A percentile compares a stretch with the other conserved stretches of the same genome.
Conservation (phyloP, 2,113 vertebrate species). For the Bambusicola thoracicus region DNA sequence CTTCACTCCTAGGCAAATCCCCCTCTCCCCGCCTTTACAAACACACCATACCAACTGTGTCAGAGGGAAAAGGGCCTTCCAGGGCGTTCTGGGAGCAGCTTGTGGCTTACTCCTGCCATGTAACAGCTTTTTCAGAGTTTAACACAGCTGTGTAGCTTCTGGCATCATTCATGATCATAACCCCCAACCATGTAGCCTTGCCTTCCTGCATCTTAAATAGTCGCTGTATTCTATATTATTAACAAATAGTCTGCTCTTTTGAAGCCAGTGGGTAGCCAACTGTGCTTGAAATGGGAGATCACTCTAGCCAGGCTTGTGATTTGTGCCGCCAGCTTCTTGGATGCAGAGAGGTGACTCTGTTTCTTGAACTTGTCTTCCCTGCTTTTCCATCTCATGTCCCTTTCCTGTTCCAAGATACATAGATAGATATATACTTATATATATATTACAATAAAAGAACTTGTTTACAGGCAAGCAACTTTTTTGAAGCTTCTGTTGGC, state of each 20-base stretch:
- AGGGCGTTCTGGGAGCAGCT: slow-evolving; percentile 11
- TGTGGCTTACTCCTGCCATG: slow-evolving; percentile 12
- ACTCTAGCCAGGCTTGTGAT: slow-evolving; percentile 38
- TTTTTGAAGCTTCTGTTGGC: slow-evolving; percentile 24
- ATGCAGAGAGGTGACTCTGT: slow-evolving; percentile 30
- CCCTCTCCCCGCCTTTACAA: not conserved
- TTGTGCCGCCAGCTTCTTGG: slow-evolving; percentile 52
- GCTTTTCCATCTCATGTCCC: slow-evolving; percentile 23
- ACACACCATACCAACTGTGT: not conserved
- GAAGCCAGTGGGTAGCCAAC: slow-evolving; percentile 42
- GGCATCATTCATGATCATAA: not conserved
- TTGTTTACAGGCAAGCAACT: slow-evolving; percentile 33
- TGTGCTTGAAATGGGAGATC: slow-evolving; percentile 37
- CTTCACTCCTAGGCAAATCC: slow-evolving; percentile 15
- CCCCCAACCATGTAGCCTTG: slow-evolving; percentile 31
- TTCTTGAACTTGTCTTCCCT: slow-evolving; percentile 53
- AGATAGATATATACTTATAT: slow-evolving; percentile 25
- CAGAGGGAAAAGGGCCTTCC: slow-evolving; percentile 46
- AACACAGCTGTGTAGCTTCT: slow-evolving; percentile 37
- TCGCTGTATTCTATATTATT: slow-evolving; percentile 45
- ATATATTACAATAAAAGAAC: slow-evolving; percentile 33
- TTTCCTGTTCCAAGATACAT: slow-evolving; percentile 34
- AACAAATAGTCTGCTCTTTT: slow-evolving; percentile 48
- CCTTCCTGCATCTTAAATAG: slow-evolving; percentile 53
- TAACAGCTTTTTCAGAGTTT: slow-evolving; percentile 50